Percentiles rank a stretch among this genome's conserved stretches.
These are phyloP conservation scores for Cataglyphis altisquamis DNA, from an alignment of 2,888 invertebrate species.

Conservation along the genomic window DNA sequence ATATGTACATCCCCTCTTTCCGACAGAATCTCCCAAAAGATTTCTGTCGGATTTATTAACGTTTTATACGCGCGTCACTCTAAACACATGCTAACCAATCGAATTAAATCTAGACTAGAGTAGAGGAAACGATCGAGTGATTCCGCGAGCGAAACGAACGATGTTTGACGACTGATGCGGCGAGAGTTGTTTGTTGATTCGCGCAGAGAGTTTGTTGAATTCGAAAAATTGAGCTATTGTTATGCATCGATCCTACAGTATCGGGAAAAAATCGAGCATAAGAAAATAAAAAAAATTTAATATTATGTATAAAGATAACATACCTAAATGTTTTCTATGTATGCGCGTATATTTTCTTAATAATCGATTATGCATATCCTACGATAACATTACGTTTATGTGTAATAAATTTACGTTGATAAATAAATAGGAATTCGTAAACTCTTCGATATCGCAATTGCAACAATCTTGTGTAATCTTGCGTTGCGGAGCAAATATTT, in stretches of 20 bases:
- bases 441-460: background rate
- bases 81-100: conserved; percentile 3
- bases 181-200: conserved; percentile 26
- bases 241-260: conserved; percentile 8
- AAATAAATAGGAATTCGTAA: background rate
- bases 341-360: background rate
- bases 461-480: background rate
- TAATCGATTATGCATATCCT: background rate
- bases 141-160: conserved; percentile 36
- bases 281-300: background rate
- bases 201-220: conserved; percentile 20
- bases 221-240: conserved; percentile 40
- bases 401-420: background rate
- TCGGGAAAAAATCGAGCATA: background rate
- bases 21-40: background rate
- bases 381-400: background rate
- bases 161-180: conserved; percentile 13
- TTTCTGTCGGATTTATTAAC: conserved; percentile 9
- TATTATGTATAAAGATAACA: background rate
- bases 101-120: conserved; percentile 35
- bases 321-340: background rate
- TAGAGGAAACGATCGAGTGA: conserved; percentile 20
- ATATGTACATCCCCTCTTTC: background rate
- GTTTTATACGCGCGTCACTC: background rate
- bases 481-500: background rate